A percentile compares a stretch with the other conserved stretches of the same genome.
Evolutionary conservation across 2,797 vertebrate species (phyloP).

Genomic region (Botia kubotai): DNA sequence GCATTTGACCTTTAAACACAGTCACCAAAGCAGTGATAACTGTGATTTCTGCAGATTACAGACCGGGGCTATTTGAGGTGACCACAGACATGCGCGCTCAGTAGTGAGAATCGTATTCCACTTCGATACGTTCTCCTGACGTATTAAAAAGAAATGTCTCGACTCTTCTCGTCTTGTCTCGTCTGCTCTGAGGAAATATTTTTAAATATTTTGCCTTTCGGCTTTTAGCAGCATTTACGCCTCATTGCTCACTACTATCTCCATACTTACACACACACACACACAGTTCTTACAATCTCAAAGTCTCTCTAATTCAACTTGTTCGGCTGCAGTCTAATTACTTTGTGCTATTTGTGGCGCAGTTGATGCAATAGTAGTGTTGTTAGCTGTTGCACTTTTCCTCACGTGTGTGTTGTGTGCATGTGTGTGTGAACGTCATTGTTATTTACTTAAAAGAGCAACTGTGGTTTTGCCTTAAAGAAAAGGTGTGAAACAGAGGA

Average conservation of each 20-base stretch:
- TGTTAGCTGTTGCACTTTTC: slow-evolving; percentile 51
- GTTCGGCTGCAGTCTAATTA: slow-evolving; percentile 56
- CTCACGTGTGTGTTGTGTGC: slow-evolving; percentile 12
- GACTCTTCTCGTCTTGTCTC: background rate
- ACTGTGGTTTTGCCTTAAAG: slow-evolving; percentile 44
- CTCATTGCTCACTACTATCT: slow-evolving; percentile 7
- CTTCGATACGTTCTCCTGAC: slow-evolving; percentile 67
- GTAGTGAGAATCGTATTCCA: slow-evolving; percentile 74
- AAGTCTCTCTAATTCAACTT: slow-evolving; percentile 43
- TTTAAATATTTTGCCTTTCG: background rate
- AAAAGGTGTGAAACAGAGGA: slow-evolving; percentile 33
- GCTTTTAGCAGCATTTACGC: slow-evolving; percentile 29
- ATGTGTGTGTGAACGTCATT: slow-evolving; percentile 47
- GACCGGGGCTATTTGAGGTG: slow-evolving; percentile 60
- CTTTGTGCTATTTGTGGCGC: slow-evolving; percentile 58
- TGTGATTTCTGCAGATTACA: slow-evolving; percentile 80
- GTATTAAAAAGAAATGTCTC: slow-evolving; percentile 13
- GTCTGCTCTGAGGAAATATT: background rate
- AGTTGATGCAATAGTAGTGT: slow-evolving; percentile 49
- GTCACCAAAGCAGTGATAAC: slow-evolving; percentile 70
- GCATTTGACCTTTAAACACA: slow-evolving; percentile 63
- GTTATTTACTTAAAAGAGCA: slow-evolving; percentile 55
- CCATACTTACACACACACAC: background rate
- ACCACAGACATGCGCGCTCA: slow-evolving; percentile 31
- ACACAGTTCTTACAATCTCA: background rate